Conservation (phyloP, 2,113 vertebrate species). For the Verasper variegatus region DNA sequence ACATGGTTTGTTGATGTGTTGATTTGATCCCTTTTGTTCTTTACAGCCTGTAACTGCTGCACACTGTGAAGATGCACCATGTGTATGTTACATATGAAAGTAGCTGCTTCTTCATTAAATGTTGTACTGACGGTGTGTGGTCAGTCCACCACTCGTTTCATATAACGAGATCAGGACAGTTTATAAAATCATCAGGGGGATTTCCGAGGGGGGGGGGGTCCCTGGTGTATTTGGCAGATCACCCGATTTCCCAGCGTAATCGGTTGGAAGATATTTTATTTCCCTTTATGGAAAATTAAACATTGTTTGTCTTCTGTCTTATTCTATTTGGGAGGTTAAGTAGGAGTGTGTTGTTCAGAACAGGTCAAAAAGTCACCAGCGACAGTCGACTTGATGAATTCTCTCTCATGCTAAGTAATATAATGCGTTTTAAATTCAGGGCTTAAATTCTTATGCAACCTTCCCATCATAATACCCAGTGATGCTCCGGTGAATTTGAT, state of each 20-base stretch:
- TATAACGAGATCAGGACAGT: not conserved
- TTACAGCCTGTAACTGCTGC: no score
- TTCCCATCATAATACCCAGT: not conserved
- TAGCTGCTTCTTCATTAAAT: not conserved
- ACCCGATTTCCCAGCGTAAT: no score
- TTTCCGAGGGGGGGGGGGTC: not conserved
- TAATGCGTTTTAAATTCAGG: not conserved
- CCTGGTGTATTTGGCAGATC: not conserved
- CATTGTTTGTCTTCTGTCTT: not conserved
- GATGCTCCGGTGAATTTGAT: not conserved
- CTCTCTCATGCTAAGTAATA: not conserved
- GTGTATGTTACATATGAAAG: no score
- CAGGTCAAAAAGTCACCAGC: not conserved
- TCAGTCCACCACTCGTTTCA: not conserved
- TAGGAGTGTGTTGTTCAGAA: not conserved
- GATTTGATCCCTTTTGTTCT: no score
- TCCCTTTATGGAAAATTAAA: not conserved
- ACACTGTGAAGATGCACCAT: no score
- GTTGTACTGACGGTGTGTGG: not conserved
- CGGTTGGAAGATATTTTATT: not conserved
- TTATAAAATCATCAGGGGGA: not conserved
- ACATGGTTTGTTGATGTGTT: constrained; percentile 36
- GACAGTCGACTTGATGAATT: not conserved
- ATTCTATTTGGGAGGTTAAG: not conserved
- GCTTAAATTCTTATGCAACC: not conserved